Conservation (phyloP, 2,113 vertebrate species). For the Epinephelus lanceolatus region DNA sequence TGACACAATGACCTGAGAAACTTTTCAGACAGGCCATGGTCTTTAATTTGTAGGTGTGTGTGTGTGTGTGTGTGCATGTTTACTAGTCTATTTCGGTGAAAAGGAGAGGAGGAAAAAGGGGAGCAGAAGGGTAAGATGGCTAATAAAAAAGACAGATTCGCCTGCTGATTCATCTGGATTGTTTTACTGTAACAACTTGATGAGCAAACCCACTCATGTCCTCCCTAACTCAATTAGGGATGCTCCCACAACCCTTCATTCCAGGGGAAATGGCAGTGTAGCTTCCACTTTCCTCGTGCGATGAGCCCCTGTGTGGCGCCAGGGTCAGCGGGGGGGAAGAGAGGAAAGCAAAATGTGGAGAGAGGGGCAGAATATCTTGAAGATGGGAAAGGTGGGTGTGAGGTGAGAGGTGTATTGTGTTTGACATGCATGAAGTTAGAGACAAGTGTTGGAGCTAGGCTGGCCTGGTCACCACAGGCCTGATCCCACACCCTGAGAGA, state of each 20-base stretch:
- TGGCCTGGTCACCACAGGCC: constrained; percentile 55
- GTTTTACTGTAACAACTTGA: constrained; percentile 78
- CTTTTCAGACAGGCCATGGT: constrained; percentile 45
- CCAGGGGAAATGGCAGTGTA: constrained; percentile 46
- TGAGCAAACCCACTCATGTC: constrained; percentile 83
- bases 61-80: constrained; percentile 16
- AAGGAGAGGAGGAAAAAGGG: constrained; percentile 30
- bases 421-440: constrained; percentile 58
- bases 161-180: constrained; percentile 68
- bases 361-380: constrained; percentile 21
- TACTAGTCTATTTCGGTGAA: constrained; percentile 30
- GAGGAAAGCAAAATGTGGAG: constrained; percentile 12
- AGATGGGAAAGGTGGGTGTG: constrained; percentile 29
- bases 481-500: constrained; percentile 37
- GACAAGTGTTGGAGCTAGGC: constrained; percentile 24
- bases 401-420: constrained; percentile 49
- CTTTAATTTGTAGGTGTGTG: constrained; percentile 45
- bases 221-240: constrained; percentile 79
- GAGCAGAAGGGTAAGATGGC: constrained; percentile 48
- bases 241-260: constrained; percentile 71
- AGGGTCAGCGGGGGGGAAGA: constrained; percentile 53
- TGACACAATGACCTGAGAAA: constrained; percentile 62
- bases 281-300: constrained; percentile 53
- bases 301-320: constrained; percentile 69
- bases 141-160: constrained; percentile 77